phyloP scores from a whole-genome alignment of 1,140 invertebrate genomes.

The Drosophila willistoni region DNA sequence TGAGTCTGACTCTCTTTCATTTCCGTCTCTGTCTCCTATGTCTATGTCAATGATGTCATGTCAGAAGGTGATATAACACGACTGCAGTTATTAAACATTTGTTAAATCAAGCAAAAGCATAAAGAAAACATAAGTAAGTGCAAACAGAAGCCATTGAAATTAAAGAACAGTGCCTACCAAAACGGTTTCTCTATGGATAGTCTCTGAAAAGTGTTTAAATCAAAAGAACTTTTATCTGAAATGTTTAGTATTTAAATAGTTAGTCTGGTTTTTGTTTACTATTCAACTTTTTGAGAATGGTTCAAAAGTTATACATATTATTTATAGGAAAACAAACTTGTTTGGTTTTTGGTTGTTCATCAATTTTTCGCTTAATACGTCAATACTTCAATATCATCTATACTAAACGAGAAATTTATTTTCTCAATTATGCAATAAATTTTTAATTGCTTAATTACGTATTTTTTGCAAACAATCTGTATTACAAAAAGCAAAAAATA shows the following conservation, averaged over 20 bases:
- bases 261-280: too few relatives aligned
- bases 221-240: too few relatives aligned
- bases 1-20: slow-evolving; percentile 34
- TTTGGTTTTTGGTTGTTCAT: too few relatives aligned
- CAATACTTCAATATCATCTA: neutral
- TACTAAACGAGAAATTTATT: slow-evolving; percentile 3
- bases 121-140: neutral
- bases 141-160: slow-evolving; percentile 2
- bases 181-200: too few relatives aligned
- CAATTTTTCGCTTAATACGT: too few relatives aligned
- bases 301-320: too few relatives aligned
- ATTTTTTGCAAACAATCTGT: neutral
- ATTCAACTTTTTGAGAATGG: too few relatives aligned
- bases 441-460: neutral
- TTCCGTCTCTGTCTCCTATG: slow-evolving; percentile 15
- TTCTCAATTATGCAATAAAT: neutral
- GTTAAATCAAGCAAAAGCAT: neutral
- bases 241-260: too few relatives aligned
- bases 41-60: slow-evolving; percentile 64
- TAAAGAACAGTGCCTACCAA: neutral
- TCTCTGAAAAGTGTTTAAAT: too few relatives aligned
- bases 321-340: too few relatives aligned
- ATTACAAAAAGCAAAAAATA: neutral
- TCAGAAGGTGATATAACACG: slow-evolving; percentile 80
- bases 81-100: slow-evolving; percentile 69